Percentiles rank a stretch among this genome's conserved stretches.
Conservation (phyloP, 1,140 invertebrate genomes). For the Sarcophaga peregrina region DNA sequence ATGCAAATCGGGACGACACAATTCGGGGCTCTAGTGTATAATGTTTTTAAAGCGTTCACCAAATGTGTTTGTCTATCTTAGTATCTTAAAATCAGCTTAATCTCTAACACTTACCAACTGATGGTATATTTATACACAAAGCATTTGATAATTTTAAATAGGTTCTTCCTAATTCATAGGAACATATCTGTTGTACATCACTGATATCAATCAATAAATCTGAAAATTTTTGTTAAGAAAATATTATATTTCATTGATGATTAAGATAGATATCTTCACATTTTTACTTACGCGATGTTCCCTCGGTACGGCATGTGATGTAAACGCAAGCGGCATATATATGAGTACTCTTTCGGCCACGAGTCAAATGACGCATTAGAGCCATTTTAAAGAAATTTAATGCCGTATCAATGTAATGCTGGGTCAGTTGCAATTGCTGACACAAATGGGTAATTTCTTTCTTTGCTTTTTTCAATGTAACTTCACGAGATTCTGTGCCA, state of each 20-base stretch:
- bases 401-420: slow-evolving; percentile 92
- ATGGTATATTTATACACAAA: slow-evolving; percentile 92
- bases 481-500: slow-evolving; percentile 88
- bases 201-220: slow-evolving; percentile 98
- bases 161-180: slow-evolving; percentile 93
- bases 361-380: slow-evolving; percentile 85
- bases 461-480: slow-evolving; percentile 89
- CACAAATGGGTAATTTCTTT: slow-evolving; percentile 82
- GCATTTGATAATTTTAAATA: slow-evolving; percentile 90
- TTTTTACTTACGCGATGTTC: slow-evolving; percentile 85
- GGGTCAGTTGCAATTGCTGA: slow-evolving; percentile 84
- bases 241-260: not conserved
- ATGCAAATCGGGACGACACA: no score
- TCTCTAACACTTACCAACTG: slow-evolving; percentile 79
- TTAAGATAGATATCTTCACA: not conserved
- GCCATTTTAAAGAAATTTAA: slow-evolving; percentile 98
- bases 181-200: slow-evolving; percentile 95
- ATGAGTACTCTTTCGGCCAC: slow-evolving; percentile 89
- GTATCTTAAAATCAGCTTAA: not conserved
- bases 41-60: no score
- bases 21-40: no score
- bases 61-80: no score
- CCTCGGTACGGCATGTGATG: slow-evolving; percentile 94
- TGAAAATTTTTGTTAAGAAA: slow-evolving; percentile 59
- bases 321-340: slow-evolving; percentile 98